Evolutionary conservation across 2,888 invertebrate species (phyloP), one percentile per base, ranked within the genome.

Genomic region (Cephus runcator): DNA sequence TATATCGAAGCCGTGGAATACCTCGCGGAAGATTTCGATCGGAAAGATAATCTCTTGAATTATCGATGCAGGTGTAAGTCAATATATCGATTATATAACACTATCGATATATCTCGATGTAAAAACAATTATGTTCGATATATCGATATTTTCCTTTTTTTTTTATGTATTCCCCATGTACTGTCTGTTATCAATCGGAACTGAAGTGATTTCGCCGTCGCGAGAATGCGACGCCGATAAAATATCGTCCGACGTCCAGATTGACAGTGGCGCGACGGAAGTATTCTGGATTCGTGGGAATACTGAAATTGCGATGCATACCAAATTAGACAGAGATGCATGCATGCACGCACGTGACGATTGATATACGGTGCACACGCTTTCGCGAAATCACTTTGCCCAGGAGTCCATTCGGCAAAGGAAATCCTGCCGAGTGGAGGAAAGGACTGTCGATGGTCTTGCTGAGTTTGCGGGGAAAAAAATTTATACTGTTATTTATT

Each of bases 291-390:
- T 77, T 75, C 68, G 69, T 77, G 35, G 35, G 12, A 23, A 75
- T 33, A 35, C 69, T 33, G 69, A 36, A 35, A 74, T 77, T 69
- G 12, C 71, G 71, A 31, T 71, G 71, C 71, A 71, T 71, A 71
- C 71, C 31, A 34, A 71, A 71, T 33, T 34, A 31, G 71, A 71
- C n/a, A 34, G 31, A 34, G 15, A 31, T 31, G 71, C 33, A 34
- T 34, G 30, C 71, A 71, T 31, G 71, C 12, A 34, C 71, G 71
- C 71, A 71, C 15, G 31, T 31, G 31, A 15, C 71, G 33, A 15
- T 34, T 71, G 31, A 56, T 9, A 56, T 56, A 56, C 56, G 23
- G 56, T 9, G 56, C 23, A 23, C 23, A 56, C 23, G 56, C 23
- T 56, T 56, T 56, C 23, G 56, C 56, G 56, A 56, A 56, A 56